phyloP scores from a whole-genome alignment of 1,140 invertebrate species.

The Drosophila nigrodunni region DNA sequence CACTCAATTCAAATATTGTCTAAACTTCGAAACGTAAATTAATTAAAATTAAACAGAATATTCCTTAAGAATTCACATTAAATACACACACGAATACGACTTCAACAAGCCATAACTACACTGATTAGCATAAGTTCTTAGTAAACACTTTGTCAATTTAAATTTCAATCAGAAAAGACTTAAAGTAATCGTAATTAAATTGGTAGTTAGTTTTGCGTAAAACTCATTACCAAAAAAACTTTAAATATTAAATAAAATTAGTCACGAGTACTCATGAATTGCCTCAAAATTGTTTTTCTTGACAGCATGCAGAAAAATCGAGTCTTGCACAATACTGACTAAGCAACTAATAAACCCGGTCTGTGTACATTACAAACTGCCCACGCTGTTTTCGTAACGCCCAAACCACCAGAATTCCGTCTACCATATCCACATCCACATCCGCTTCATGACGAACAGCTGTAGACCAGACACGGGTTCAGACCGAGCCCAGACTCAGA shows the following conservation, averaged over 20 bases:
- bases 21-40: background rate
- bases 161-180: too few relatives aligned
- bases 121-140: too few relatives aligned
- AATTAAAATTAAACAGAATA: background rate
- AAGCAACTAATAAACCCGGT: constrained; percentile 9
- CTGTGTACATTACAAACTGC: constrained; percentile 57
- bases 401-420: constrained; percentile 67
- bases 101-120: background rate
- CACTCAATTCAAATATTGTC: background rate
- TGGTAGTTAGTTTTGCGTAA: too few relatives aligned
- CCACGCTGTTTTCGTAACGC: constrained; percentile 63
- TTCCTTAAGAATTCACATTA: background rate
- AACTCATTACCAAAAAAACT: too few relatives aligned
- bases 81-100: background rate
- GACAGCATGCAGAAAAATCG: constrained; percentile 1
- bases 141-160: too few relatives aligned
- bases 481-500: constrained; percentile 19
- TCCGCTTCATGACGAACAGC: constrained; percentile 66
- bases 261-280: background rate
- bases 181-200: too few relatives aligned
- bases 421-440: constrained; percentile 66
- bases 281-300: background rate
- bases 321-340: constrained; percentile 10
- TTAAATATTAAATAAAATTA: background rate
- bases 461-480: constrained; percentile 13